Percentiles rank a stretch among this genome's conserved stretches.
Conservation (phyloP, 2,113 vertebrate genomes). For the Epinephelus lanceolatus region DNA sequence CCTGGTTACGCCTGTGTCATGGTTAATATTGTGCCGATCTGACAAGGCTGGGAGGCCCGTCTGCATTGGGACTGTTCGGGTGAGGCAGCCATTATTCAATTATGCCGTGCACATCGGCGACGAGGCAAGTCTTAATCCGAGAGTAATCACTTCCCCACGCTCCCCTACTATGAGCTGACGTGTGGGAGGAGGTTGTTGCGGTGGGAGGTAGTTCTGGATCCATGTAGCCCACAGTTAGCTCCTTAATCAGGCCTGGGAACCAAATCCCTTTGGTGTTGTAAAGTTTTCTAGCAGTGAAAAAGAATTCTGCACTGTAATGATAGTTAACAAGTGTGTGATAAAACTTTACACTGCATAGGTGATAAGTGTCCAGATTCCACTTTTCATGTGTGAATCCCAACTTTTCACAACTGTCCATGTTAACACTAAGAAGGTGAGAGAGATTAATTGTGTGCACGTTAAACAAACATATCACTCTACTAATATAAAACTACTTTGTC, state of each 20-base stretch:
- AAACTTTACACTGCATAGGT: background rate
- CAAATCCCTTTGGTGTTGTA: conserved; percentile 34
- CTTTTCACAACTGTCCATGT: background rate
- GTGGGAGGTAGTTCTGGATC: conserved; percentile 40
- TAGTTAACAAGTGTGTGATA: background rate
- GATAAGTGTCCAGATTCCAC: background rate
- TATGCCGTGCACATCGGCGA: conserved; percentile 74
- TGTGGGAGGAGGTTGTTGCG: conserved; percentile 29
- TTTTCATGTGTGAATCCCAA: background rate
- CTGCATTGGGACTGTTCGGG: conserved; percentile 81
- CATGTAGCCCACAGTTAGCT: conserved; percentile 65
- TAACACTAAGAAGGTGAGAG: background rate
- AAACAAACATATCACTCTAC: background rate
- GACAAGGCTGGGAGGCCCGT: conserved; percentile 75
- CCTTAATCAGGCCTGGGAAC: conserved; percentile 58
- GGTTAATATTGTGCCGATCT: conserved; percentile 85
- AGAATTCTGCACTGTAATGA: conserved; percentile 9
- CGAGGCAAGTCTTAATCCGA: conserved; percentile 79
- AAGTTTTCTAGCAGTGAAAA: conserved; percentile 14
- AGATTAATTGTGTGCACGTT: background rate
- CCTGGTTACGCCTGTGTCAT: conserved; percentile 85
- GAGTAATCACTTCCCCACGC: conserved; percentile 78
- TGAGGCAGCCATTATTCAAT: conserved; percentile 86
- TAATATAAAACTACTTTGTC: background rate
- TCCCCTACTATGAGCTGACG: conserved; percentile 57